phyloP scores from a whole-genome alignment of 1,140 invertebrate genomes.

The Cecropterus lyciades region DNA sequence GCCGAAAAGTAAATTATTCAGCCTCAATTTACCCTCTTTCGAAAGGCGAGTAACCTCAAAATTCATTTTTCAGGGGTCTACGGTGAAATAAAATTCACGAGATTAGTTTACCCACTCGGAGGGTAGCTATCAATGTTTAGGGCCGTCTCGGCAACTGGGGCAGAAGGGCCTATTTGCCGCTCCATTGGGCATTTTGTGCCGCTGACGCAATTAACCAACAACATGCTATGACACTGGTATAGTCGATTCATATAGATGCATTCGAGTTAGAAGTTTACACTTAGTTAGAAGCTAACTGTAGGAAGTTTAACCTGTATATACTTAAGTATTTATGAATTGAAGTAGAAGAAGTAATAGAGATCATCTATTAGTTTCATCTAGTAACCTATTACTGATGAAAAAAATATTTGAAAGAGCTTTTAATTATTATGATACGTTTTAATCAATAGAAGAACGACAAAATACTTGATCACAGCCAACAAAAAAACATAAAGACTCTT shows the following conservation, averaged over 20 bases:
- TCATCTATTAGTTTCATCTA: no score
- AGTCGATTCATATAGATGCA: constrained; percentile 11
- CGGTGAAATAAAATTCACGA: constrained; percentile 57
- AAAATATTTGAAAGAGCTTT: background rate
- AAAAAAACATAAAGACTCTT: no score
- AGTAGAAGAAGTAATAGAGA: no score
- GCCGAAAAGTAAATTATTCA: constrained; percentile 64
- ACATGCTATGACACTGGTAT: constrained; percentile 6
- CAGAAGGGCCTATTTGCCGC: constrained; percentile 74
- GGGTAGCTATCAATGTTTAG: constrained; percentile 58
- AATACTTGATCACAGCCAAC: no score
- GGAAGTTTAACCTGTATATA: background rate
- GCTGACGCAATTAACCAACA: constrained; percentile 61
- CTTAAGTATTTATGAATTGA: background rate
- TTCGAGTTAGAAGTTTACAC: constrained; percentile 14
- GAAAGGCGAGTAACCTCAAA: constrained; percentile 59
- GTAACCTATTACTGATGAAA: background rate
- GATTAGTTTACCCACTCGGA: constrained; percentile 58
- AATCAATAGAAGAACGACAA: no score
- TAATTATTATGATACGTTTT: no score
- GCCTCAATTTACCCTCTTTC: constrained; percentile 61
- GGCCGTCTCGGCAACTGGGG: constrained; percentile 59
- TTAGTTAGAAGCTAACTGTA: background rate
- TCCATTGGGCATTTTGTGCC: constrained; percentile 68
- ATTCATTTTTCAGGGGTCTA: constrained; percentile 69